Evolutionary conservation across 2,888 invertebrate genomes (phyloP), one percentile per base, ranked within the genome.

Genomic region (Mystacides longicornis): DNA sequence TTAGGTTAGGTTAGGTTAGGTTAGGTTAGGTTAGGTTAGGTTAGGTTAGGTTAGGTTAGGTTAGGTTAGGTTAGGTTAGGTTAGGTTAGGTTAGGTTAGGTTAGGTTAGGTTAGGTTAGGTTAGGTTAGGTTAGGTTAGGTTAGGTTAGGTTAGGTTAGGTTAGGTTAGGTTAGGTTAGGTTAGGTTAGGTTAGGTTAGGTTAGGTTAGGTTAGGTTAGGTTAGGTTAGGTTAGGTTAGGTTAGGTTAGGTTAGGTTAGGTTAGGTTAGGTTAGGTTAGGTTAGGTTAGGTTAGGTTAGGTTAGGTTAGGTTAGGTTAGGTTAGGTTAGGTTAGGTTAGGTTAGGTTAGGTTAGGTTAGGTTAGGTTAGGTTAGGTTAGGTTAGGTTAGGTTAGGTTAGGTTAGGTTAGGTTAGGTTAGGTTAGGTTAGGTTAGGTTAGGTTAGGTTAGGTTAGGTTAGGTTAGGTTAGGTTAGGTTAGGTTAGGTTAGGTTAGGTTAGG

Each of bases 371-470:
- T 37, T 37, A 37, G 37, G 37, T 37, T 37, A 37, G 37, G 37
- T 37, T 37, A 37, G 37, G 37, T 37, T 37, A 37, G 37, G 37
- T 37, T 37, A 37, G 37, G 37, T 37, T 37, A 37, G 37, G 37
- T 37, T 37, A 37, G 37, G 37, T 37, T 37, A 37, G 37, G 37
- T 37, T 37, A 37, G 37, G 37, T 37, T 37, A 37, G 37, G 37
- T 37, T 37, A 37, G 37, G 37, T 37, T 37, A 37, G 37, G 37
- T 37, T 37, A 37, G 37, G 37, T 37, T 37, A 37, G 37, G 37
- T 37, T 37, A 37, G 37, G 45, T 45, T 45, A 45, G 21, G 45
- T 45, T 45, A 45, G 21, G 21, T 45, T 45, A 45, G 45, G 45
- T 45, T 45, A 45, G 45, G 37, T 37, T 37, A 37, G 37, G 37